Percentiles rank a stretch among this genome's conserved stretches.
These are phyloP conservation scores for Scotopteryx bipunctaria DNA, from an alignment of 2,888 invertebrate species.

Conservation along the genomic window DNA sequence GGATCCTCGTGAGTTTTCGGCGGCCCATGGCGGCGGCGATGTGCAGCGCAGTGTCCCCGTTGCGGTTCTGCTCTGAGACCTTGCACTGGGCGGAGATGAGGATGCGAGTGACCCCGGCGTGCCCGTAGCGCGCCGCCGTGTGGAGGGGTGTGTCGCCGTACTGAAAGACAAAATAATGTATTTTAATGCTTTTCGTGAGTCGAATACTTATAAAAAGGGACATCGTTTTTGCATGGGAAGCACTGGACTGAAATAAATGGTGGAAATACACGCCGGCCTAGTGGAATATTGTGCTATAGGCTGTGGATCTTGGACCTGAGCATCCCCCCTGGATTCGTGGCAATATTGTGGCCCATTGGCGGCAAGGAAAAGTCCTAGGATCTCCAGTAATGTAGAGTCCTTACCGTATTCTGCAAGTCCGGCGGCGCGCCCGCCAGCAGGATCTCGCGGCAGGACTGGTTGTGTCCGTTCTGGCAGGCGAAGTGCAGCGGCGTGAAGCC, in stretches of 20 bases:
- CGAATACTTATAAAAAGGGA: too few relatives aligned
- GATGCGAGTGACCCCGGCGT: slow-evolving; percentile 97
- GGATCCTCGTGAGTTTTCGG: slow-evolving; percentile 93
- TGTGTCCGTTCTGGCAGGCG: slow-evolving; percentile 98
- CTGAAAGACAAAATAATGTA: slow-evolving; percentile 70
- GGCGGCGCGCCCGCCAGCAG: slow-evolving; percentile 94
- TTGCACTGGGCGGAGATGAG: slow-evolving; percentile 94
- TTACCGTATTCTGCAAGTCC: slow-evolving; percentile 95
- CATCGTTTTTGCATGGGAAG: too few relatives aligned
- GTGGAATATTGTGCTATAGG: too few relatives aligned
- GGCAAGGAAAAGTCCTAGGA: too few relatives aligned
- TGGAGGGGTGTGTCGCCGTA: slow-evolving; percentile 98
- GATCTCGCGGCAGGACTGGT: slow-evolving; percentile 95
- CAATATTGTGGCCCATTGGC: too few relatives aligned
- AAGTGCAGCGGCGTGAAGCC: slow-evolving; percentile 97
- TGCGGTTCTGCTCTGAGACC: slow-evolving; percentile 96
- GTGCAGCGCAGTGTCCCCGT: slow-evolving; percentile 97
- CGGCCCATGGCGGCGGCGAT: slow-evolving; percentile 97
- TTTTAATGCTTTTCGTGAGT: background rate
- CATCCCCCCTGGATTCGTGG: too few relatives aligned
- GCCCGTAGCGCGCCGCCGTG: slow-evolving; percentile 97
- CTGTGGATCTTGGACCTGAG: too few relatives aligned
- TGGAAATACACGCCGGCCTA: too few relatives aligned
- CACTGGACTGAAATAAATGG: too few relatives aligned
- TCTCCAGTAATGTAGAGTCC: too few relatives aligned